phyloP scores from a whole-genome alignment of 2,888 invertebrate genomes.

The Himalopsyche japonica region DNA sequence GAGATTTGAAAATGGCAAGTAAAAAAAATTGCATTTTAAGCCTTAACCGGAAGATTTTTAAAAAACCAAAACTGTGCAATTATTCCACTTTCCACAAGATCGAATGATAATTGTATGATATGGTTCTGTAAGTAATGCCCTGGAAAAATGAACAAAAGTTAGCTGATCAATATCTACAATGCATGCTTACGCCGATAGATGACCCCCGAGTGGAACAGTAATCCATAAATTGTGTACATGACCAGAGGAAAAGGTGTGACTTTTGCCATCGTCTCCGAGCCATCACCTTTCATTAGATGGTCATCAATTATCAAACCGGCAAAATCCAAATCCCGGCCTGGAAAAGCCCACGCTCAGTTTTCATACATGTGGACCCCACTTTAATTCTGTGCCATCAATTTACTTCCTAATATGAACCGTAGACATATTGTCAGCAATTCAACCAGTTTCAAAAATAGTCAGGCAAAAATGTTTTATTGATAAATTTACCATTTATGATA shows the following conservation, averaged over 20 bases:
- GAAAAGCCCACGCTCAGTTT: slow-evolving; percentile 44
- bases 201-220: slow-evolving; percentile 59
- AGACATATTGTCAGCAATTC: no score
- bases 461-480: no score
- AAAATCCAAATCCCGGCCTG: slow-evolving; percentile 58
- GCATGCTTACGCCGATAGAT: slow-evolving; percentile 58
- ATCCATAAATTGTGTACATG: slow-evolving; percentile 57
- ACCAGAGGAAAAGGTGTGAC: slow-evolving; percentile 54
- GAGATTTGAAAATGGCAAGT: no score
- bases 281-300: slow-evolving; percentile 48
- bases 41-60: no score
- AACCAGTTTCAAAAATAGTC: no score
- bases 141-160: neutral
- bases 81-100: neutral
- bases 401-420: no score
- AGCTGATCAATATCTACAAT: neutral
- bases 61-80: no score
- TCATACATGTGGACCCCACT: neutral
- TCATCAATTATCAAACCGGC: slow-evolving; percentile 53
- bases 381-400: no score
- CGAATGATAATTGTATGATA: no score
- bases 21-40: no score
- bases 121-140: no score
- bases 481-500: no score
- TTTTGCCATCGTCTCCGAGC: slow-evolving; percentile 23